phyloP scores from a whole-genome alignment of 2,888 invertebrate species.

The Cantharis lateralis region DNA sequence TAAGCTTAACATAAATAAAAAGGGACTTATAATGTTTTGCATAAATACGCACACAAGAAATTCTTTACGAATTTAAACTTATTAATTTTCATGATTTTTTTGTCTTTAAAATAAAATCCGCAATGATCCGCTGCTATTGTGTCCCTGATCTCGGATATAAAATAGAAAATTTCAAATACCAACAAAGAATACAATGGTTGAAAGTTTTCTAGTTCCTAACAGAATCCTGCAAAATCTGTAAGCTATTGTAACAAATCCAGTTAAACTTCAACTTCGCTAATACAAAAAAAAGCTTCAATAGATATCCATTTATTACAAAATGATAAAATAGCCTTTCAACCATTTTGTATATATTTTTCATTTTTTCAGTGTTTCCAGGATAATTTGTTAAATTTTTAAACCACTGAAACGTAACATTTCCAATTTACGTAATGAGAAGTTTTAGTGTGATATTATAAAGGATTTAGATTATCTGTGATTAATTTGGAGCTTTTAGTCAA shows the following conservation, averaged over 20 bases:
- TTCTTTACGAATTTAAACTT: not conserved
- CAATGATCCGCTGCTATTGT: not conserved
- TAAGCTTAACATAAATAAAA: not conserved
- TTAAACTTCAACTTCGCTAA: not conserved
- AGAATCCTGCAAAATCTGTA: not conserved
- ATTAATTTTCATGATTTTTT: not conserved
- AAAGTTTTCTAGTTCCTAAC: not conserved
- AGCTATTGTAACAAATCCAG: not conserved
- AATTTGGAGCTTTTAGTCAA: not conserved
- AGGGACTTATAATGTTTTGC: not conserved
- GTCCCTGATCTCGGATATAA: not conserved
- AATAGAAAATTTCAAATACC: not conserved
- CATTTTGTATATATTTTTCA: too few species aligned
- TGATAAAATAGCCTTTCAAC: not conserved
- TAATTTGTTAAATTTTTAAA: not conserved
- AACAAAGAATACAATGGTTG: not conserved
- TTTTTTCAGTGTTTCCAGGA: too few species aligned
- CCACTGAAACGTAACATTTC: not conserved
- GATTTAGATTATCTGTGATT: not conserved
- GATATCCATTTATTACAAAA: not conserved
- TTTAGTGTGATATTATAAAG: not conserved
- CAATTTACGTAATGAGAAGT: not conserved
- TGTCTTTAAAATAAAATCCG: not conserved
- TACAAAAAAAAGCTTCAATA: not conserved
- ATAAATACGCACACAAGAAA: not conserved